These are phyloP conservation scores for Grammomys dolichurus DNA, from an alignment of 2,113 vertebrate species.

Conservation along the genomic window DNA sequence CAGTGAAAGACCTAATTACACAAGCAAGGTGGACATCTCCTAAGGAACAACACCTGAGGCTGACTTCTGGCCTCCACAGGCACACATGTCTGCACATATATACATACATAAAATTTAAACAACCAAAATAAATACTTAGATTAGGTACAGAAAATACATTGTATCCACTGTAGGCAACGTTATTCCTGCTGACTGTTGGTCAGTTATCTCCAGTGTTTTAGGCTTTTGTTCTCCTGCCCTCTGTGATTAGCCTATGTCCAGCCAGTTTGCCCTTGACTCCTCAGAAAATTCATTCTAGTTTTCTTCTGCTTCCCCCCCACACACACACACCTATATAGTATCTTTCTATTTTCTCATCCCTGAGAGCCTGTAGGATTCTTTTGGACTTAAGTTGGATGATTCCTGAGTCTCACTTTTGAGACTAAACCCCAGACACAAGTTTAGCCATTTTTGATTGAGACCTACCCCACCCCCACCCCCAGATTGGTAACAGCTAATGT, in stretches of 20 bases:
- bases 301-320: slow-evolving; percentile 15
- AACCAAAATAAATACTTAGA: neutral
- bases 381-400: neutral
- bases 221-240: slow-evolving; percentile 5
- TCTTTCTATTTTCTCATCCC: neutral
- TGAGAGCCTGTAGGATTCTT: neutral
- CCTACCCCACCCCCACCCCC: too few relatives aligned
- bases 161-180: neutral
- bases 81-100: neutral
- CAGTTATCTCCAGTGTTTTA: neutral
- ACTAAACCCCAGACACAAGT: slow-evolving; percentile 21
- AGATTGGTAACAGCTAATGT: neutral
- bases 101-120: neutral
- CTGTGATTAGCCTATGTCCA: neutral
- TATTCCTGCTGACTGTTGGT: slow-evolving; percentile 31
- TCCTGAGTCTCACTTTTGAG: slow-evolving; percentile 5
- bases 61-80: neutral
- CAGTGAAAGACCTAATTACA: neutral
- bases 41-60: neutral
- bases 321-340: neutral
- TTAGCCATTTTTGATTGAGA: slow-evolving; percentile 30
- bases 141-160: neutral
- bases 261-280: neutral
- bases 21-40: neutral
- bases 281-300: slow-evolving; percentile 36